Evolutionary conservation across 1,140 invertebrate species (phyloP).

Genomic region (Drosophila hydei): DNA sequence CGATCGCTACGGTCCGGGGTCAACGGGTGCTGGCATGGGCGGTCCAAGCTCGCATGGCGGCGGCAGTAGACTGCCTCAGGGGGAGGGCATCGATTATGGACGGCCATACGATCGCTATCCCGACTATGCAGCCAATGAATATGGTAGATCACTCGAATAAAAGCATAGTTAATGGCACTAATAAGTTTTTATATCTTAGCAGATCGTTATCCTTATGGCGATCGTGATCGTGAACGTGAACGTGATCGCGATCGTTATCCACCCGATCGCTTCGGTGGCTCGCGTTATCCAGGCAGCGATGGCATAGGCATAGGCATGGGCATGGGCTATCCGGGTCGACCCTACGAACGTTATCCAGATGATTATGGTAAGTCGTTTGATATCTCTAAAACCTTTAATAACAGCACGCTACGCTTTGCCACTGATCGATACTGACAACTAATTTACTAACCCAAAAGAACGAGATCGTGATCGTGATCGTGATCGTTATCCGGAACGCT

Average conservation of each 20-base stretch:
- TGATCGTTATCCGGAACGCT: constrained; percentile 73
- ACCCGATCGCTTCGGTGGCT: constrained; percentile 48
- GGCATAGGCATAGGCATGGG: constrained; percentile 54
- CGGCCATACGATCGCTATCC: constrained; percentile 80
- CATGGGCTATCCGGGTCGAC: constrained; percentile 50
- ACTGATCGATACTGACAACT: constrained; percentile 64
- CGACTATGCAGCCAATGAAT: constrained; percentile 65
- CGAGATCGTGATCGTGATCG: constrained; percentile 75
- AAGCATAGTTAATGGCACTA: neutral
- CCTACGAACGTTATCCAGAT: constrained; percentile 74
- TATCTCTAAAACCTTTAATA: constrained; percentile 38
- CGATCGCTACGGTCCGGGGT: constrained; percentile 84
- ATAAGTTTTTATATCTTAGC: constrained; percentile 19
- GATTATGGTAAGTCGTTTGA: constrained; percentile 61
- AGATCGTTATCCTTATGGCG: constrained; percentile 66
- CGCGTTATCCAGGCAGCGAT: constrained; percentile 62
- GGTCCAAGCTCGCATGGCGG: constrained; percentile 36
- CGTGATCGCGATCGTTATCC: constrained; percentile 78
- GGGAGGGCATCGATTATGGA: constrained; percentile 68
- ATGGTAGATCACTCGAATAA: constrained; percentile 44
- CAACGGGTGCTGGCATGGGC: constrained; percentile 64
- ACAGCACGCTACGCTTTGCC: constrained; percentile 23
- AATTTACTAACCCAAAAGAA: constrained; percentile 74
- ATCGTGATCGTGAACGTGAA: constrained; percentile 56
- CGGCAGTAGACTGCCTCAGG: constrained; percentile 54